Conservation (phyloP, 2,888 invertebrate genomes). For the Trichogramma dendrolimi region DNA sequence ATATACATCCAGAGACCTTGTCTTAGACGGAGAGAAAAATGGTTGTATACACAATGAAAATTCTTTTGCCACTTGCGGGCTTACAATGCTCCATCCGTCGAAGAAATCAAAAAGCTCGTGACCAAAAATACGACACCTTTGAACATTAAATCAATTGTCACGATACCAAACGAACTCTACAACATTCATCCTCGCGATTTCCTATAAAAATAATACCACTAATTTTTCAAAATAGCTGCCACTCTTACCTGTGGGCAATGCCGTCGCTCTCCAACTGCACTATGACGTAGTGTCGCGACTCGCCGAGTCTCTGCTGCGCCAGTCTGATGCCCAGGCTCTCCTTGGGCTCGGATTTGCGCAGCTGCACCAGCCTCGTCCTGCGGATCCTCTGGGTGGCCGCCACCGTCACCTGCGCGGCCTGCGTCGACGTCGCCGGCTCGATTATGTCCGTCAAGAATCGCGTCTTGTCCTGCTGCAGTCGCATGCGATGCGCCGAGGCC, state of each 20-base stretch:
- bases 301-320: conserved; percentile 58
- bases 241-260: conserved; percentile 53
- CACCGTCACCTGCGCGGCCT: conserved; percentile 27
- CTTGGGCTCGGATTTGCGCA: conserved; percentile 63
- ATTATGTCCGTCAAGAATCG: conserved; percentile 47
- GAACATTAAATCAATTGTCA: too few species aligned
- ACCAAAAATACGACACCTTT: too few species aligned
- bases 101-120: too few species aligned
- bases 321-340: conserved; percentile 70
- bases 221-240: neutral
- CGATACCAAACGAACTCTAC: too few species aligned
- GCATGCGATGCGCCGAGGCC: conserved; percentile 40
- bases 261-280: conserved; percentile 54
- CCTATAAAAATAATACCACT: neutral
- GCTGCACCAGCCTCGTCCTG: conserved; percentile 62
- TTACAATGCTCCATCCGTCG: too few species aligned
- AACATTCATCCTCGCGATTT: neutral
- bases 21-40: too few species aligned
- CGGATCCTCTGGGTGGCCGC: conserved; percentile 45
- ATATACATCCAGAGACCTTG: too few species aligned
- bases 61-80: too few species aligned
- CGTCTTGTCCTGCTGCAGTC: conserved; percentile 48
- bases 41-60: too few species aligned
- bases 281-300: conserved; percentile 47
- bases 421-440: conserved; percentile 27